Percentiles rank a stretch among this genome's conserved stretches.
Evolutionary conservation across 2,113 vertebrate species (phyloP).

Genomic region (Colistium nudipinnis): DNA sequence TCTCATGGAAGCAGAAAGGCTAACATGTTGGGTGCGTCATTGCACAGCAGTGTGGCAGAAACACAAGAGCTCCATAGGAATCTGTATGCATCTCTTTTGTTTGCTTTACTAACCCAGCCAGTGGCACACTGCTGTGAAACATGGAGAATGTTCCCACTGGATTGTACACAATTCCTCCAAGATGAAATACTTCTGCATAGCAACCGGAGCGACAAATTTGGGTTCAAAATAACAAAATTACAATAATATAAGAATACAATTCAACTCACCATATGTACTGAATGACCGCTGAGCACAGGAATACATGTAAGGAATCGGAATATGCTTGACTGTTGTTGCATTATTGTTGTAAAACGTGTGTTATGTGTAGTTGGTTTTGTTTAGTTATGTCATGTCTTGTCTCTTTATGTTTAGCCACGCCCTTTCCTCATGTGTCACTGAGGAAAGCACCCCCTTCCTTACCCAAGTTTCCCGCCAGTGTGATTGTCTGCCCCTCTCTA

Average conservation of each 20-base stretch:
- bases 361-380: too few relatives aligned
- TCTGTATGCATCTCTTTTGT: conserved; percentile 38
- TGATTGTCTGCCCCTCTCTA: too few relatives aligned
- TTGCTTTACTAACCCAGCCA: conserved; percentile 33
- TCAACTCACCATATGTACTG: not conserved
- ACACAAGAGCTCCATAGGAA: conserved; percentile 33
- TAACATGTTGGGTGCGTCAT: not conserved
- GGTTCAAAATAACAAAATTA: conserved; percentile 3
- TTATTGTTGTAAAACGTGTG: too few relatives aligned
- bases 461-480: too few relatives aligned
- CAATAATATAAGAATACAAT: conserved; percentile 13
- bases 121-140: conserved; percentile 25
- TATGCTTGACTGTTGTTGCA: not conserved
- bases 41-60: conserved; percentile 7
- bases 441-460: too few relatives aligned
- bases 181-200: conserved; percentile 41
- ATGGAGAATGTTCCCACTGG: conserved; percentile 12
- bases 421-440: too few relatives aligned
- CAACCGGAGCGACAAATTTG: conserved; percentile 34
- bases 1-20: not conserved
- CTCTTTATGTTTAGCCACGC: too few relatives aligned
- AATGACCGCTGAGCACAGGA: not conserved
- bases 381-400: too few relatives aligned
- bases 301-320: conserved; percentile 9
- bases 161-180: conserved; percentile 16